Evolutionary conservation across 2,113 vertebrate genomes (phyloP), one percentile per base, ranked within the genome.

Genomic region (Bubo blakistoni): DNA sequence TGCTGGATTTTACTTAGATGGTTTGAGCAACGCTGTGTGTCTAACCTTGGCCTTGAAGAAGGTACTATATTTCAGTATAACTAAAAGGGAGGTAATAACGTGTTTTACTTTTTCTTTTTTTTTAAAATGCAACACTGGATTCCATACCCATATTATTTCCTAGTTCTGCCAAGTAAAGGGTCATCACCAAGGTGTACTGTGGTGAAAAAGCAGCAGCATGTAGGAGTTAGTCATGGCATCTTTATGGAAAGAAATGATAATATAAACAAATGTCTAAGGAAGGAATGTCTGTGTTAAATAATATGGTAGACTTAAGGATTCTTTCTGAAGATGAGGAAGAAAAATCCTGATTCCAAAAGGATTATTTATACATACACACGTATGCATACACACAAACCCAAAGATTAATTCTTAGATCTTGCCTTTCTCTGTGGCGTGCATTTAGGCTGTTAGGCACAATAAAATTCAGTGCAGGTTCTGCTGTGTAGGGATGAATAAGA

Each of bases 351-450:
- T 8, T 62, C 18, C 16, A 51, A 27, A 62, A 21, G 24, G 24
- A 3, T 51, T 40, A 11, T 36, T 62, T 78, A 27, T 9, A 3
- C 15, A 13, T 40, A 46, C 5, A 21, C 25, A 55, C 0, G 0
- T 34, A 21, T 16, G 24, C 14, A 27, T 3, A 8, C 27, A 42
- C 8, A 36, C n/a, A 16, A 57, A 72, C 15, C 16, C 0, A 1
- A 52, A 76, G 27, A 40, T 47, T 70, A 42, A 17, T 86, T 86
- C 30, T 59, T 52, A 29, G 11, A 27, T 51, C 32, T 36, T 80
- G 27, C 40, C 13, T 58, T 87, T 4, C 2, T 34, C 24, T 42
- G 40, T 51, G 58, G 13, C 32, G 9, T 38, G 5, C 29, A 7
- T 51, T 67, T 58, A 36, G 26, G 11, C 58, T 54, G 25, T 27